Conservation (phyloP, 2,797 vertebrate genomes). For the Chrosomus eos region DNA sequence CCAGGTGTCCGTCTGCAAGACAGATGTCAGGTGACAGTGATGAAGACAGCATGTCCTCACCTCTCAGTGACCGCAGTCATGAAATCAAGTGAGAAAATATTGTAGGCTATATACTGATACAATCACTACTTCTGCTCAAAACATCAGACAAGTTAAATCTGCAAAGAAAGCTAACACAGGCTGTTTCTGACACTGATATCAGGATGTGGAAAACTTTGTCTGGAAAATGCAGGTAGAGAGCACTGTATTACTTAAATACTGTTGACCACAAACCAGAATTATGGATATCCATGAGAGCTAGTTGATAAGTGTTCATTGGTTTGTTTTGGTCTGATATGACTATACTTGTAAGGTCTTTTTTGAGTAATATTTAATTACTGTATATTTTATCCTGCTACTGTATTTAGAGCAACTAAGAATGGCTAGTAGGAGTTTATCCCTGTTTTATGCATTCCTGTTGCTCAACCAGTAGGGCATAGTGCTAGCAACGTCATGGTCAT, state of each 20-base stretch:
- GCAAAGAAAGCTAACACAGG: not conserved
- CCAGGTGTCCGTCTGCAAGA: not conserved
- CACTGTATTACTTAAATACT: not conserved
- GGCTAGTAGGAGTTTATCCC: not conserved
- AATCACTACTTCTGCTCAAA: not conserved
- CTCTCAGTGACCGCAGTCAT: not conserved
- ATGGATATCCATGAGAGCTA: too few species aligned
- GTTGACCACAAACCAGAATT: too few species aligned
- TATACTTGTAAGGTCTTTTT: not conserved
- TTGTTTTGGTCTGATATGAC: not conserved
- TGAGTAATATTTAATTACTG: not conserved
- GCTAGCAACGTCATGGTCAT: not conserved
- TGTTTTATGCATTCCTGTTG: not conserved
- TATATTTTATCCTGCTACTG: not conserved
- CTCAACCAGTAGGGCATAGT: not conserved
- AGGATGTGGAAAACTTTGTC: not conserved
- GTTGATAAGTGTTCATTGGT: not conserved
- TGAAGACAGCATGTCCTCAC: constrained; percentile 7
- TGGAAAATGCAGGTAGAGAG: not conserved
- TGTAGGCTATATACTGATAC: not conserved
- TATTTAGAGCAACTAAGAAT: not conserved
- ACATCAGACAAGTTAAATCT: not conserved
- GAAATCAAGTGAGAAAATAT: constrained; percentile 3
- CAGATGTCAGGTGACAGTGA: constrained; percentile 17
- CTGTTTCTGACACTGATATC: not conserved